Evolutionary conservation across 2,113 vertebrate species (phyloP).

Genomic region (Mirounga angustirostris): DNA sequence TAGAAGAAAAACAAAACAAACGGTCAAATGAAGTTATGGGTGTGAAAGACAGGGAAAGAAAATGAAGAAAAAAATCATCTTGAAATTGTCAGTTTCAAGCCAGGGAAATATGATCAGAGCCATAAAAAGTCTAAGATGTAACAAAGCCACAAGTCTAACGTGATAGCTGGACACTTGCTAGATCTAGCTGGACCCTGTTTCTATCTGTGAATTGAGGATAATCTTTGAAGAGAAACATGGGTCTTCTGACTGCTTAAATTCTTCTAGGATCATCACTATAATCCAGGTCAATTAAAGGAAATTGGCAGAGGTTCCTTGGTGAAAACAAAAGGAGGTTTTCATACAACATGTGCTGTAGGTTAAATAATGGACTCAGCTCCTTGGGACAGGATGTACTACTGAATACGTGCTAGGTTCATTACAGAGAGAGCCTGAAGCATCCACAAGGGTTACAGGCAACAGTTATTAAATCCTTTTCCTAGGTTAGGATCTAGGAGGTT

Average conservation of each 20-base stretch:
- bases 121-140: background rate
- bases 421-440: slow-evolving; percentile 10
- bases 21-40: background rate
- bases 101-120: background rate
- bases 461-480: slow-evolving; percentile 62
- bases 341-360: background rate
- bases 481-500: background rate
- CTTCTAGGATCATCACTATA: background rate
- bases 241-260: background rate
- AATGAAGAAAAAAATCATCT: background rate
- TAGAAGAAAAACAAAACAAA: slow-evolving; percentile 20
- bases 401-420: background rate
- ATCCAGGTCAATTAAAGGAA: slow-evolving; percentile 60
- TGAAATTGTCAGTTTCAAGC: slow-evolving; percentile 10
- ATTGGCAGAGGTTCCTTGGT: background rate
- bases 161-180: background rate
- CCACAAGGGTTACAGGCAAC: slow-evolving; percentile 46
- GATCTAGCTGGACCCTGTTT: background rate
- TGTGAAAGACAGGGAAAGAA: background rate
- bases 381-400: slow-evolving; percentile 21
- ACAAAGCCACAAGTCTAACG: background rate
- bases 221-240: slow-evolving; percentile 16
- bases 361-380: background rate
- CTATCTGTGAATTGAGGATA: background rate
- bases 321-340: slow-evolving; percentile 61